Conservation (phyloP, 2,888 invertebrate species). For the Scaptomyza cyrtandrae region DNA sequence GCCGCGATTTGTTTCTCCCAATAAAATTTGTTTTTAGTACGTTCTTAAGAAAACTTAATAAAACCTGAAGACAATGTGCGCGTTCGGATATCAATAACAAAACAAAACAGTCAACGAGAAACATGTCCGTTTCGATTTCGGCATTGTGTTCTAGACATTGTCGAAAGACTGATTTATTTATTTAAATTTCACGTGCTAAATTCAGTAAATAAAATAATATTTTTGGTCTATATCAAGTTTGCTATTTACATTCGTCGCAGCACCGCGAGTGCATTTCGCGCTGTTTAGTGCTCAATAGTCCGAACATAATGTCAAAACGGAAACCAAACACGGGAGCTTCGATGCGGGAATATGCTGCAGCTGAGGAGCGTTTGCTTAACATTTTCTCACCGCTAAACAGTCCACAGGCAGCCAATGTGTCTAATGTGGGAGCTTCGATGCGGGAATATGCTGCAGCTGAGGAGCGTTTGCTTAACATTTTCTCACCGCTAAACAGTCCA, state of each 20-base stretch:
- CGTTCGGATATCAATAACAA: slow-evolving; percentile 15
- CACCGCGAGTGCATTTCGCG: slow-evolving; percentile 22
- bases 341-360: slow-evolving; percentile 55
- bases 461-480: slow-evolving; percentile 55
- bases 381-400: slow-evolving; percentile 50
- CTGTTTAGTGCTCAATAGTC: slow-evolving; percentile 6
- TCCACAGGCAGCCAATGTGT: neutral
- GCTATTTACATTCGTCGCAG: slow-evolving; percentile 21
- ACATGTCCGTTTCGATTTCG: slow-evolving; percentile 53
- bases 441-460: slow-evolving; percentile 66
- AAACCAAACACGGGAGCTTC: slow-evolving; percentile 10
- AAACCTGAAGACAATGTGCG: slow-evolving; percentile 30
- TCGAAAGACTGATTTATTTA: slow-evolving; percentile 36
- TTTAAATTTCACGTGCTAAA: slow-evolving; percentile 77
- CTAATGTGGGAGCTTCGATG: slow-evolving; percentile 8
- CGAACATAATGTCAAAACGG: slow-evolving; percentile 35
- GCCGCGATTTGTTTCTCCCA: slow-evolving; percentile 61
- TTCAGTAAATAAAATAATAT: slow-evolving; percentile 42
- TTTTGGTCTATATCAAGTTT: slow-evolving; percentile 20
- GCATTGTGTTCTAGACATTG: slow-evolving; percentile 41
- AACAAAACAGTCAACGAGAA: slow-evolving; percentile 42
- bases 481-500: slow-evolving; percentile 47
- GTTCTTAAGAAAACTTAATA: slow-evolving; percentile 32
- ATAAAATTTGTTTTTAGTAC: slow-evolving; percentile 48
- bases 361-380: slow-evolving; percentile 64